Evolutionary conservation across 2,888 invertebrate genomes (phyloP), one percentile per base, ranked within the genome.

Genomic region (Hermodice carunculata): DNA sequence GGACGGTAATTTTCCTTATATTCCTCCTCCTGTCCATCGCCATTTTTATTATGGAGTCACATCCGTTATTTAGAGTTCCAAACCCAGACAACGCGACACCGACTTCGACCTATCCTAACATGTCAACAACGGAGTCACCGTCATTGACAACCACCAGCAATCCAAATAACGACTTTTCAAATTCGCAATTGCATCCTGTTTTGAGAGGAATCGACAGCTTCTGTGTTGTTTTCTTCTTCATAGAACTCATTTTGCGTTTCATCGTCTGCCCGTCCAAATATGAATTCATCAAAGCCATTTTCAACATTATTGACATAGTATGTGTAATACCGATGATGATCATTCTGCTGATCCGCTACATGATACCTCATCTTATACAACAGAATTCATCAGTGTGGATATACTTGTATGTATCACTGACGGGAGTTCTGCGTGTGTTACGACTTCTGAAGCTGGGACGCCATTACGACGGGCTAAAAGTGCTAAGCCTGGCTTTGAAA

Each of bases 21-120:
- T 64, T 80, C 14, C 70, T 78, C 0, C 51, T 78, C 17, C 6
- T 76, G 26, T 73, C 76, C 34, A 76, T 80, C 28, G 37, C 71
- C 2, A 71, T 69, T 17, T 61, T 77, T 22, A 76, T 75, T 59
- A 43, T 73, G n/a, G 67, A 73, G n/a, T 76, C 79, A 1, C 52
- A 78, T 22, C 71, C 73, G 0, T 26, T 37, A 8, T 71, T 76
- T 61, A 66, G 79, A 24, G 73, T 78, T 0, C 31, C 53, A 3
- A 29, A 37, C 1, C 17, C 6, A 4, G 24, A 46, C 40, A 26
- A 22, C 14, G 6, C n/a, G 26, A 28, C 28, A 6, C n/a, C n/a
- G n/a, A n/a, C n/a, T n/a, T n/a, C n/a, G n/a, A n/a, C n/a, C n/a
- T n/a, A n/a, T n/a, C n/a, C n/a, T n/a, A n/a, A n/a, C n/a, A n/a